Evolutionary conservation across 2,113 vertebrate species (phyloP).

Genomic region (Xiphophorus couchianus): DNA sequence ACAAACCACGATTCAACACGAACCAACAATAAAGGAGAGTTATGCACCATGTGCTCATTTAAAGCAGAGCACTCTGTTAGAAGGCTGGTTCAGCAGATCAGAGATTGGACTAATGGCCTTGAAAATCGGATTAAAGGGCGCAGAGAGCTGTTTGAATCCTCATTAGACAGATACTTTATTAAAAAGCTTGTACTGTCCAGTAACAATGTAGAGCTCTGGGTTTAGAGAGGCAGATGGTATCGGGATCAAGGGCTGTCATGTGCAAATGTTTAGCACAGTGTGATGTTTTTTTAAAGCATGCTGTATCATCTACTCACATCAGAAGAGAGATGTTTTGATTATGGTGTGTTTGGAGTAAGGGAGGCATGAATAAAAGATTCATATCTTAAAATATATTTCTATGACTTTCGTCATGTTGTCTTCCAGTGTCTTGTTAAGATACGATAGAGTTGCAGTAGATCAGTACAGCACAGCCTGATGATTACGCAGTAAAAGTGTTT

Average conservation of each 20-base stretch:
- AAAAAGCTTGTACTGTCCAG: conserved; percentile 17
- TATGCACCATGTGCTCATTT: conserved; percentile 12
- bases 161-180: conserved; percentile 28
- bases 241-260: conserved; percentile 21
- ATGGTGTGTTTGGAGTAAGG: conserved; percentile 4
- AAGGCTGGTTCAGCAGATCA: conserved; percentile 16
- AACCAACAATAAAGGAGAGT: conserved; percentile 9
- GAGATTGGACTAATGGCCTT: conserved; percentile 27
- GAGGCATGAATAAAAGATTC: conserved; percentile 14
- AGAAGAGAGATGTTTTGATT: conserved; percentile 24
- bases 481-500: neutral
- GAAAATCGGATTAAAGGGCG: conserved; percentile 34
- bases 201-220: conserved; percentile 26
- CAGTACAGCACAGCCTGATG: conserved; percentile 3
- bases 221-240: conserved; percentile 36
- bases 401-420: conserved; percentile 17
- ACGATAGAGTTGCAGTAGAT: neutral
- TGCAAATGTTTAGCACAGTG: conserved; percentile 11
- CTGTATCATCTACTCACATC: conserved; percentile 14
- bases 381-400: conserved; percentile 5
- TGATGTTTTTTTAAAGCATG: conserved; percentile 15
- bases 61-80: neutral
- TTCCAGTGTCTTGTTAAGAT: conserved; percentile 4
- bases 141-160: conserved; percentile 29
- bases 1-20: conserved; percentile 5